Base-by-base conservation (phyloP, 2,113 vertebrate species). In the Bagarius yarrelli region DNA sequence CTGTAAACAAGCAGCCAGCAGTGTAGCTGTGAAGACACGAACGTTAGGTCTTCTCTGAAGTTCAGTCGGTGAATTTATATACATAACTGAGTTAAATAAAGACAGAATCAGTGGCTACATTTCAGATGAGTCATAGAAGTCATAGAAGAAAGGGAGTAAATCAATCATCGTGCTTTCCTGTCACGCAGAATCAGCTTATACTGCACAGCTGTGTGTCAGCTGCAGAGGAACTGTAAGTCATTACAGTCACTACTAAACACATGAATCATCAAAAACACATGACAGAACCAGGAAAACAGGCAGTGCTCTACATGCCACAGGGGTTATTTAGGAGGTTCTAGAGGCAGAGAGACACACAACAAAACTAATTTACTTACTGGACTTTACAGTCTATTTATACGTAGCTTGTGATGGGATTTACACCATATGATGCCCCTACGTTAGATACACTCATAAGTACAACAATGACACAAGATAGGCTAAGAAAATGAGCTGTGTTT, bases 361-460 rank as follows among this genome's bases (percentile, higher is more conserved):
- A 67, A 56, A 60, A 78, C 78, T 85, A 86, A 84, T 86, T 36
- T 64, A 70, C 71, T 85, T 79, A 86, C 63, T 59, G 82, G 82
- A 82, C 79, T 80, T 83, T 55, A 50, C 76, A 15, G 18, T 36
- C 83, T 85, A 82, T 82, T 82, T 85, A 83, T 79, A 56, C 44
- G 71, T 32, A 80, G 73, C 56, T 70, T 25, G 74, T 73, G 80
- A 82, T 64, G 69, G 82, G 87, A 86, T 83, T 86, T 85, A 61
- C 21, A 79, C 57, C 44, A 47, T 8, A 47, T 47, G 44, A 47
- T 47, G 44, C 44, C 5, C 19, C 12, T 53, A 19, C 79, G 53
- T 59, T 71, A 83, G 61, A 83, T 70, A 75, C 34, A 21, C 70
- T 71, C 47, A 66, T 59, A 36, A 73, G 71, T 66, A 27, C 55